Percentiles rank a stretch among this genome's conserved stretches.
These are phyloP conservation scores for Lordiphosa stackelbergi DNA, from an alignment of 1,140 invertebrate genomes.

Conservation along the genomic window DNA sequence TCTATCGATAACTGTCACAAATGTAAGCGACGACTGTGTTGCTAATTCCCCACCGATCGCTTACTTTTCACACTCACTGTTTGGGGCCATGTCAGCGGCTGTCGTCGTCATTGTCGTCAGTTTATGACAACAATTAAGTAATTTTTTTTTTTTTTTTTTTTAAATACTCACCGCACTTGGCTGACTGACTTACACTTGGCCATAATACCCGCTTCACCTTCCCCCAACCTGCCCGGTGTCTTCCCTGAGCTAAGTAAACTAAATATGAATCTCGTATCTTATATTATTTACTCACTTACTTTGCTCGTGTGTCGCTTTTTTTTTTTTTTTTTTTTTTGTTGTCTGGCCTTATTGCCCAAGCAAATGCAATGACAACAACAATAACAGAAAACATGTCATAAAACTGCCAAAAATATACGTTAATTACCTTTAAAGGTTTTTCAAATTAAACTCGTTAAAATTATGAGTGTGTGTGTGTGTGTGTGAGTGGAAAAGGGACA, in stretches of 20 bases:
- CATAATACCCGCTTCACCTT: conserved; percentile 16
- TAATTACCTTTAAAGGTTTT: conserved; percentile 76
- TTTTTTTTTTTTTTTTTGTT: conserved; percentile 2
- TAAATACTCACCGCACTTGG: conserved; percentile 52
- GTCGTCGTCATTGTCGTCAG: conserved; percentile 41
- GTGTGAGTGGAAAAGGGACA: conserved; percentile 22
- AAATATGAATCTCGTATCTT: conserved; percentile 55
- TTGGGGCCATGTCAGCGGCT: conserved; percentile 3
- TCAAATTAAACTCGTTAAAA: conserved; percentile 76
- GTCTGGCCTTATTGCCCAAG: conserved; percentile 49
- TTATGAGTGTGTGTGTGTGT: conserved; percentile 36
- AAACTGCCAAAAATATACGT: conserved; percentile 75
- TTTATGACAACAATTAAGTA: conserved; percentile 75
- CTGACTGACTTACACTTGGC: conserved; percentile 34
- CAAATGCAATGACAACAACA: conserved; percentile 42
- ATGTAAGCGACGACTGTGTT: no score
- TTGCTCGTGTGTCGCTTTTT: conserved; percentile 2
- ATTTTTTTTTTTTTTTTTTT: conserved; percentile 67
- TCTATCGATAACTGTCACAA: no score
- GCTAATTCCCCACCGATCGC: no score
- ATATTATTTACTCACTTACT: conserved; percentile 16
- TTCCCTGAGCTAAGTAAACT: conserved; percentile 37
- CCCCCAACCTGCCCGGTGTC: neutral
- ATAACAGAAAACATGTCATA: conserved; percentile 56
- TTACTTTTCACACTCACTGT: conserved; percentile 35